A percentile compares a stretch with the other conserved stretches of the same genome.
These are phyloP conservation scores for Invenusta paracnida DNA, from an alignment of 2,888 invertebrate genomes.

Conservation along the genomic window DNA sequence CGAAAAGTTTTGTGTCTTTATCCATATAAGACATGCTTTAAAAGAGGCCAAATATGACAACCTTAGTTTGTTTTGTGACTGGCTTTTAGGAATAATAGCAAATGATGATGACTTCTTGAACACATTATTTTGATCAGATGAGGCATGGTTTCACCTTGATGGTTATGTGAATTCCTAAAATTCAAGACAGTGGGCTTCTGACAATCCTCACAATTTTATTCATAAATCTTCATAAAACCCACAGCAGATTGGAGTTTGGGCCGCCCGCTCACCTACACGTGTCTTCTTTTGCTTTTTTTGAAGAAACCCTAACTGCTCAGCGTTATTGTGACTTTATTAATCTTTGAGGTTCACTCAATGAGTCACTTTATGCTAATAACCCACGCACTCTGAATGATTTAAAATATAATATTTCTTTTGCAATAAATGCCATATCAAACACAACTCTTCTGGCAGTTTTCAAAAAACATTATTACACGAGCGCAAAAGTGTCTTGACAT, in stretches of 20 bases:
- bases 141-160: neutral
- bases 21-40: neutral
- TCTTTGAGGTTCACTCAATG: too few species aligned
- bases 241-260: neutral
- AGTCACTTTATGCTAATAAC: too few species aligned
- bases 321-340: too few species aligned
- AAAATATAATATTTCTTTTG: too few species aligned
- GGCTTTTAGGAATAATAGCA: neutral
- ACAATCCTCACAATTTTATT: neutral
- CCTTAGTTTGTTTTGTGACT: neutral
- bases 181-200: neutral
- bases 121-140: neutral
- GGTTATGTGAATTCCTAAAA: too few species aligned
- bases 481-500: too few species aligned
- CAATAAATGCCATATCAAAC: too few species aligned
- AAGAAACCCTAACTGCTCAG: neutral
- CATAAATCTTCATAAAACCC: neutral
- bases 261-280: neutral
- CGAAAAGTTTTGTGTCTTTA: neutral
- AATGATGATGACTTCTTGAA: neutral
- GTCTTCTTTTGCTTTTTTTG: too few species aligned
- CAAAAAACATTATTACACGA: too few species aligned
- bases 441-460: too few species aligned
- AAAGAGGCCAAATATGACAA: neutral
- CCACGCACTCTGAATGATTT: too few species aligned